Conservation (phyloP, 2,113 vertebrate species). For the Phalacrocorax brasilianus region DNA sequence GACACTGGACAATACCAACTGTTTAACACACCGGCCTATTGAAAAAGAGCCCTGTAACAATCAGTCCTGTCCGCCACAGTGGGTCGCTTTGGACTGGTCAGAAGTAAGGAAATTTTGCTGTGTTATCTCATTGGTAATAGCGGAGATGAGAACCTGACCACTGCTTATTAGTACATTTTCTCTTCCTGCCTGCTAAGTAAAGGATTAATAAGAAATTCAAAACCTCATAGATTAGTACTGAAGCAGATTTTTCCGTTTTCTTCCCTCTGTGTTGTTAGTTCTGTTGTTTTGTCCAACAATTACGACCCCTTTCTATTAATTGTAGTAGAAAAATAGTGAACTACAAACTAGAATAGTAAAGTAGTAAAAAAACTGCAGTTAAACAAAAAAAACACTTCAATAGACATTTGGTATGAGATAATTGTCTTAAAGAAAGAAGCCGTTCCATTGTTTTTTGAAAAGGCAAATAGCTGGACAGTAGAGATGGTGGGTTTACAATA, state of each 20-base stretch:
- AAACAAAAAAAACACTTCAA: background rate
- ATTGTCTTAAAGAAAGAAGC: background rate
- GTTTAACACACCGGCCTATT: constrained; percentile 90
- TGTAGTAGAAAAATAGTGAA: background rate
- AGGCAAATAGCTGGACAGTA: background rate
- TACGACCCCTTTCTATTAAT: background rate
- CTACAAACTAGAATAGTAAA: background rate
- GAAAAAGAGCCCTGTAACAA: constrained; percentile 94
- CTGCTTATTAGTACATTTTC: background rate
- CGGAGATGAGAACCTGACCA: background rate
- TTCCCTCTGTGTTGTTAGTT: background rate
- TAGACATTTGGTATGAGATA: background rate
- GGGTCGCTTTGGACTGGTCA: constrained; percentile 96
- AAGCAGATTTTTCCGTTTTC: background rate
- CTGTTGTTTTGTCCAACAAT: background rate
- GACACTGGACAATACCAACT: constrained; percentile 87
- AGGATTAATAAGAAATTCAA: background rate
- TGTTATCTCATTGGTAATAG: background rate
- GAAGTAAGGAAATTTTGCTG: constrained; percentile 80
- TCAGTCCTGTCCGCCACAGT: constrained; percentile 95
- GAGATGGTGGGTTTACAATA: background rate
- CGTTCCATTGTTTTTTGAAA: background rate
- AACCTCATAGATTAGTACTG: background rate
- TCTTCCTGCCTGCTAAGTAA: background rate
- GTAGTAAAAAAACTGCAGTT: fast-evolving